Evolutionary conservation across 2,113 vertebrate genomes (phyloP).

Genomic region (Rhadina sibilatrix): DNA sequence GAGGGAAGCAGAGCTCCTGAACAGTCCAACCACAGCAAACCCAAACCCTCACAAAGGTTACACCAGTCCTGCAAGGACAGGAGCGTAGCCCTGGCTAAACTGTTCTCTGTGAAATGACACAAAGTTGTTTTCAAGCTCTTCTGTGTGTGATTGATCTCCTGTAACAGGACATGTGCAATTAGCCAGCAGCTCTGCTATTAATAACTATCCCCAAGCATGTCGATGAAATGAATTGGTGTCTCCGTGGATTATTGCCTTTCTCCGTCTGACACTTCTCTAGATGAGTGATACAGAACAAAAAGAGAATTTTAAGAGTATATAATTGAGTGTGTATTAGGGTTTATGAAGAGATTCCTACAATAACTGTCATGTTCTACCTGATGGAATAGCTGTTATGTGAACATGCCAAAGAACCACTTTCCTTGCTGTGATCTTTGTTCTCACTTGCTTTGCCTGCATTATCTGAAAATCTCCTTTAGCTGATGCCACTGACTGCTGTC

Average conservation of each 20-base stretch:
- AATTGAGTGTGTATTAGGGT: constrained; percentile 71
- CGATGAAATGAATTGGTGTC: constrained; percentile 63
- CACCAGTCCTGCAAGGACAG: neutral
- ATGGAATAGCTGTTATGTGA: constrained; percentile 61
- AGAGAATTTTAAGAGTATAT: constrained; percentile 64
- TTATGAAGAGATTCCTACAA: constrained; percentile 64
- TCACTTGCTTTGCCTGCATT: constrained; percentile 45
- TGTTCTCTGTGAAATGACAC: neutral
- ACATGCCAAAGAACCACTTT: constrained; percentile 44
- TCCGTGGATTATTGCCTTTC: constrained; percentile 61
- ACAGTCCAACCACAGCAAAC: neutral
- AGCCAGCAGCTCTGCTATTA: constrained; percentile 75
- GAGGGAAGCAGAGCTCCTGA: neutral
- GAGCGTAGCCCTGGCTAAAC: neutral
- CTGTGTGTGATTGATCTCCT: constrained; percentile 53
- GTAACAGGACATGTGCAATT: constrained; percentile 70
- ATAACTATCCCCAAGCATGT: constrained; percentile 52
- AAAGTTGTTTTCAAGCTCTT: constrained; percentile 41
- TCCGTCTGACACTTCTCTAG: constrained; percentile 66
- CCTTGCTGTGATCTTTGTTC: constrained; percentile 48
- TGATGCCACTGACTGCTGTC: constrained; percentile 6
- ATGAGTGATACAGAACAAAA: constrained; percentile 65
- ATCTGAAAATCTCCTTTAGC: constrained; percentile 42
- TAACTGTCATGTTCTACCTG: constrained; percentile 62
- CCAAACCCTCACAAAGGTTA: neutral